Evolutionary conservation across 2,888 invertebrate genomes (phyloP), one percentile per base, ranked within the genome.

Genomic region (Caenorhabditis becei): DNA sequence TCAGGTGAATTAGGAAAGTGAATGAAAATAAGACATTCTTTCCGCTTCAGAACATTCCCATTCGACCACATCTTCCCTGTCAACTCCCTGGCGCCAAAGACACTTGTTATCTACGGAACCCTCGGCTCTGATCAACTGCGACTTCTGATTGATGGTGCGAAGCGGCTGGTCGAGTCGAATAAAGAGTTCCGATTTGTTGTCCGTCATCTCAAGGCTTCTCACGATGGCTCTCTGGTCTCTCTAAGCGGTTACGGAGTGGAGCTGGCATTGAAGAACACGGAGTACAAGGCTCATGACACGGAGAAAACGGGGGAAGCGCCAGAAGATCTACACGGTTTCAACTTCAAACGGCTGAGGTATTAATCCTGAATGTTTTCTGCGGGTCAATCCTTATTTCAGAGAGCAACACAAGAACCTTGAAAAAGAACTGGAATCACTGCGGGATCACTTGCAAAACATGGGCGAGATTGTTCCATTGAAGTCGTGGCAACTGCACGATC

Each of bases 231-330:
- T n/a, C 16, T 11, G 0, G 93, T 97, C 4, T 93, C 96, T 2
- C 93, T 99, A 26, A 96, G 97, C 3, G 98, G 98, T 0, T 99
- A 98, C 92, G 99, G 98, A 18, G 97, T 99, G 0, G 99, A 99
- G 92, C 92, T 99, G 62, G 97, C 98, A 92, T 94, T 99, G 91
- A 99, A 99, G 92, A 97, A 97, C 77, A 99, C 98, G 0, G 99
- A 99, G 92, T 99, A 99, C 91, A 98, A 98, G 54, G 97, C 97
- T 70, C 96, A 97, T 90, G 97, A 98, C 93, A 94, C 95, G 91
- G 93, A 94, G 10, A 94, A 95, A 91, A 91, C 92, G 24, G 49
- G 54, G 2, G 92, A 92, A 47, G 94, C 94, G 24, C 93, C 94
- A 67, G 94, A 94, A 62, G 95, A 95, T 88, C 93, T 95, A 70